Evolutionary conservation across 2,797 vertebrate species (phyloP), one percentile per base, ranked within the genome.

Genomic region (Heteromormyrus szaboi): DNA sequence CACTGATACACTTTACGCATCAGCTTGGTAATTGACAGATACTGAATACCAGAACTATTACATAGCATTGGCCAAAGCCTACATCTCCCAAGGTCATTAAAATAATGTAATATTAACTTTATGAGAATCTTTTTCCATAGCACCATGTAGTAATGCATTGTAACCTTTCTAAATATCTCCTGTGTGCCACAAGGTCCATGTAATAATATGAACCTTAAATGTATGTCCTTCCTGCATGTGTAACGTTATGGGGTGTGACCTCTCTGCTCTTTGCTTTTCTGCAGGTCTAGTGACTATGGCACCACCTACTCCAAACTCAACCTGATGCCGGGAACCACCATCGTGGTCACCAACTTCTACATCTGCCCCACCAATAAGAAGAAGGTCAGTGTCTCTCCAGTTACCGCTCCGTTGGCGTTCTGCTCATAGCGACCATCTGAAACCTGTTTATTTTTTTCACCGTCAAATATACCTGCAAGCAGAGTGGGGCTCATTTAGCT

Each of bases 341-440:
- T 98, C 0, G 96, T 99, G 88, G 97, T 99, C 68, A 98, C 98
- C 93, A 99, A 97, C 93, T 99, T 99, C 96, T 99, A 97, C 95
- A 99, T 99, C 92, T 99, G 98, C 89, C 98, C 98, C 0, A 97
- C 96, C 89, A 99, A 99, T 94, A 99, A 99, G 95, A 98, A 96
- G 91, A 99, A 99, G 98, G 98, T 99, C 56, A 25, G 83, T 22
- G 4, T 50, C 81, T 65, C 59, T 48, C n/a, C 41, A 44, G 22
- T 22, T 29, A 9, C 9, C 2, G 1, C 6, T 84, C 19, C 41
- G 1, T 41, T 22, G 1, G 33, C 7, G 7, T n/a, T 79, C 37
- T 22, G 8, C 19, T 4, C 2, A 46, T 19, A 22, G 19, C 7
- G 2, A 2, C 37, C 72, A 79, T 79, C 33, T n/a, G 72, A 79